phyloP scores from a whole-genome alignment of 2,113 vertebrate genomes.

The Amphiprion ocellaris region DNA sequence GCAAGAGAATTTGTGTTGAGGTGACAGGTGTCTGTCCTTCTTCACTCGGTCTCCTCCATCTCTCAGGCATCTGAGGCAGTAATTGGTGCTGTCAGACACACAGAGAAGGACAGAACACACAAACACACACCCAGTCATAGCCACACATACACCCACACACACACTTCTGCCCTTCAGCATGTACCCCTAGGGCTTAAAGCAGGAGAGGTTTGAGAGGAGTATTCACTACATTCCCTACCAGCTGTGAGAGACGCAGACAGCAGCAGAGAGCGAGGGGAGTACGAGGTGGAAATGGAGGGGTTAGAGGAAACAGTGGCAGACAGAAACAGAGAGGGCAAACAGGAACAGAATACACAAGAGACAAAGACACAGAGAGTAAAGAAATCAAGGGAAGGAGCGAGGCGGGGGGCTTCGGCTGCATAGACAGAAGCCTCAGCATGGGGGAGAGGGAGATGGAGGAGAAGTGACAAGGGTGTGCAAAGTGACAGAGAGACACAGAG shows the following conservation, averaged over 20 bases:
- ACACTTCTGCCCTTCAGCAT: constrained; percentile 70
- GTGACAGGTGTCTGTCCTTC: constrained; percentile 81
- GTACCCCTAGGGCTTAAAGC: constrained; percentile 63
- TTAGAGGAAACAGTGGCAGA: constrained; percentile 56
- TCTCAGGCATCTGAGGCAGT: constrained; percentile 71
- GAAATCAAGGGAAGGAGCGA: constrained; percentile 19
- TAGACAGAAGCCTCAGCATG: constrained; percentile 35
- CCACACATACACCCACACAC: constrained; percentile 27
- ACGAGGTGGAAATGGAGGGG: constrained; percentile 44
- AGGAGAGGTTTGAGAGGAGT: constrained; percentile 63
- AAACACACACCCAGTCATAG: constrained; percentile 28
- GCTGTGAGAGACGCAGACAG: constrained; percentile 70
- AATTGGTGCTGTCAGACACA: constrained; percentile 83
- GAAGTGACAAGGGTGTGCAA: constrained; percentile 53
- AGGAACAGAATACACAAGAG: constrained; percentile 55
- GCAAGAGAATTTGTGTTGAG: constrained; percentile 56
- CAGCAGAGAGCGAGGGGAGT: constrained; percentile 47
- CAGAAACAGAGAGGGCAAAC: constrained; percentile 57
- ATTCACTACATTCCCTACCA: constrained; percentile 63
- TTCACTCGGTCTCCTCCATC: constrained; percentile 63
- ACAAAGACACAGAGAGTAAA: constrained; percentile 36
- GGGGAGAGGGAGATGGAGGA: constrained; percentile 48
- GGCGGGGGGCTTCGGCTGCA: constrained; percentile 7
- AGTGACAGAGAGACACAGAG: constrained; percentile 41
- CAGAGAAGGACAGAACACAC: constrained; percentile 69